Evolutionary conservation across 2,113 vertebrate species (phyloP).

Genomic region (Carassius auratus): DNA sequence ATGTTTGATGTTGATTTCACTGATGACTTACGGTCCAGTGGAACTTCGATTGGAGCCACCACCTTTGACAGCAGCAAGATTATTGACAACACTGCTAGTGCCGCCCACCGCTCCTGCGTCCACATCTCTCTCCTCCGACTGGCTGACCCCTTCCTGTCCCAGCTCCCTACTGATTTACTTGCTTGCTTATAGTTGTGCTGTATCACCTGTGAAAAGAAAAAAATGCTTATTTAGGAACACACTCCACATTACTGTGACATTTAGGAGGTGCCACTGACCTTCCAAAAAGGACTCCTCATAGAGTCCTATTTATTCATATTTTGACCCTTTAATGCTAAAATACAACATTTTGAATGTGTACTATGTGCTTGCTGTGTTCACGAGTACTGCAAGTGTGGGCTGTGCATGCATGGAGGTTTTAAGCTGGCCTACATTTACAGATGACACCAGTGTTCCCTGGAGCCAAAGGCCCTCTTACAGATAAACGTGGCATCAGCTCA

Average conservation of each 20-base stretch:
- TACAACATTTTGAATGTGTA: neutral
- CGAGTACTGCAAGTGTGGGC: conserved; percentile 19
- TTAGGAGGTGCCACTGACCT: neutral
- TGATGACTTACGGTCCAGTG: conserved; percentile 87
- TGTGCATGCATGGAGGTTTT: conserved; percentile 39
- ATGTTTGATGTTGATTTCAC: neutral
- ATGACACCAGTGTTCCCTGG: conserved; percentile 56
- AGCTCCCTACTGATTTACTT: conserved; percentile 55
- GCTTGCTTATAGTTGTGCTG: conserved; percentile 42
- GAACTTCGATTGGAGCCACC: conserved; percentile 84
- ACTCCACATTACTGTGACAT: neutral
- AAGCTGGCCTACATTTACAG: conserved; percentile 68
- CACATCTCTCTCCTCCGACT: conserved; percentile 77
- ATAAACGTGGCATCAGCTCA: conserved; percentile 35
- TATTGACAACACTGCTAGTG: conserved; percentile 67
- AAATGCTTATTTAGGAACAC: neutral
- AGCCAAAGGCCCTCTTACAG: conserved; percentile 38
- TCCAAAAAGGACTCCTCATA: neutral
- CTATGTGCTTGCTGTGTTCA: conserved; percentile 30
- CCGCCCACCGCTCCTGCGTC: conserved; percentile 63
- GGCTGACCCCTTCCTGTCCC: conserved; percentile 45
- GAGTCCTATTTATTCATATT: neutral
- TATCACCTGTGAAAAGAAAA: conserved; percentile 57
- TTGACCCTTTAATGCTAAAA: neutral
- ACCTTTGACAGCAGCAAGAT: conserved; percentile 77